phyloP scores from a whole-genome alignment of 2,888 invertebrate genomes.

The Chaetogeoica ovagalla region DNA sequence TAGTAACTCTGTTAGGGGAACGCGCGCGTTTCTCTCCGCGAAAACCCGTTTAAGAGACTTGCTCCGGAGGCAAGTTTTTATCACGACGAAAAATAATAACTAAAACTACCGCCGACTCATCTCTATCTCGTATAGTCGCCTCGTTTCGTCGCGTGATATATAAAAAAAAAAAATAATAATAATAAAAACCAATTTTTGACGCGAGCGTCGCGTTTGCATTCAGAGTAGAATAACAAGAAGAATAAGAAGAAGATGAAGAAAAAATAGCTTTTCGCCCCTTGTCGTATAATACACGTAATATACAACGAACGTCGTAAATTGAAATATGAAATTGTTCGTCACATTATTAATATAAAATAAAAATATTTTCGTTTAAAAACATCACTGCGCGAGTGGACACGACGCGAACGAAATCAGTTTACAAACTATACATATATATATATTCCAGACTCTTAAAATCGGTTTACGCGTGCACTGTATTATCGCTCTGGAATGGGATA shows the following conservation, averaged over 20 bases:
- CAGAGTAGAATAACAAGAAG: constrained; percentile 6
- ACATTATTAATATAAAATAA: not conserved
- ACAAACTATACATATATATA: too few species aligned
- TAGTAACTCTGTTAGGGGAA: constrained; percentile 39
- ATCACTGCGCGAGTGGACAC: too few species aligned
- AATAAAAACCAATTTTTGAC: constrained; percentile 34
- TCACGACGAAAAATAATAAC: constrained; percentile 41
- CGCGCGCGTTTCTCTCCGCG: not conserved
- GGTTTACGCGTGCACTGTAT: too few species aligned
- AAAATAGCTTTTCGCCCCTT: too few species aligned
- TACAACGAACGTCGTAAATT: constrained; percentile 14
- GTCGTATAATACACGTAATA: not conserved
- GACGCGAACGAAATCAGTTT: too few species aligned
- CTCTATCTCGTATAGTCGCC: not conserved
- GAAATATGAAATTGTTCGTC: constrained; percentile 8
- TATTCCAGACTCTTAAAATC: too few species aligned
- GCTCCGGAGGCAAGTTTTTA: constrained; percentile 47
- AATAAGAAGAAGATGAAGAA: too few species aligned
- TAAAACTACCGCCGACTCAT: not conserved
- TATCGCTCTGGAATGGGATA: too few species aligned
- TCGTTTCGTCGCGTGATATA: constrained; percentile 7
- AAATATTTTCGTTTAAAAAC: not conserved
- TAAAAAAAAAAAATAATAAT: too few species aligned
- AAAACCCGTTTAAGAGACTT: constrained; percentile 46
- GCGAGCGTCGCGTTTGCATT: not conserved